These are phyloP conservation scores for Mustela nigripes DNA, from an alignment of 2,113 vertebrate species.

Conservation along the genomic window DNA sequence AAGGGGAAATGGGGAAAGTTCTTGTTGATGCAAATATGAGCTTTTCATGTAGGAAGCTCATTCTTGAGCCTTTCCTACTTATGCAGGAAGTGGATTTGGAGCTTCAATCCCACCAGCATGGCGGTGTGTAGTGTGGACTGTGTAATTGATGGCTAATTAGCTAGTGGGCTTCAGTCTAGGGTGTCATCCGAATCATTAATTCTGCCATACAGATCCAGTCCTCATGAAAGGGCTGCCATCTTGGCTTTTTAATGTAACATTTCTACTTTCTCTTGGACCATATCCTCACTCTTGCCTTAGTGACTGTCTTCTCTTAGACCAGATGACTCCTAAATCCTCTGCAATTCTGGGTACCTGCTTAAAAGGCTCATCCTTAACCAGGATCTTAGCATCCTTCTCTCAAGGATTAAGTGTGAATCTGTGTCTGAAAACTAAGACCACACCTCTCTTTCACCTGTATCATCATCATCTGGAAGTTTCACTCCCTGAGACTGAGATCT, in stretches of 20 bases:
- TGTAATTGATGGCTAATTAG: neutral
- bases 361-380: neutral
- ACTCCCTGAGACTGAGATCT: neutral
- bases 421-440: neutral
- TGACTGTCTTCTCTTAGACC: neutral
- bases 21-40: neutral
- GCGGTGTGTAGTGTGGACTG: neutral
- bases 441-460: neutral
- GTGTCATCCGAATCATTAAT: neutral
- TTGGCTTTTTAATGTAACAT: neutral
- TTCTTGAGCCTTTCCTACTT: neutral
- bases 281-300: neutral
- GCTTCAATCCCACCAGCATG: neutral
- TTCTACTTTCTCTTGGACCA: neutral
- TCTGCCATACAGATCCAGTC: neutral
- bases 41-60: neutral
- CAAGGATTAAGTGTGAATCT: neutral
- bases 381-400: neutral
- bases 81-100: neutral
- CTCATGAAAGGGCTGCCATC: neutral
- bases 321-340: neutral
- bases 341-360: neutral
- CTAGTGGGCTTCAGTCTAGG: neutral
- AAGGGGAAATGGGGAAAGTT: neutral
- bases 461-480: neutral